These are phyloP conservation scores for Protobothrops flavoviridis DNA, from an alignment of 2,113 vertebrate species.

Conservation along the genomic window DNA sequence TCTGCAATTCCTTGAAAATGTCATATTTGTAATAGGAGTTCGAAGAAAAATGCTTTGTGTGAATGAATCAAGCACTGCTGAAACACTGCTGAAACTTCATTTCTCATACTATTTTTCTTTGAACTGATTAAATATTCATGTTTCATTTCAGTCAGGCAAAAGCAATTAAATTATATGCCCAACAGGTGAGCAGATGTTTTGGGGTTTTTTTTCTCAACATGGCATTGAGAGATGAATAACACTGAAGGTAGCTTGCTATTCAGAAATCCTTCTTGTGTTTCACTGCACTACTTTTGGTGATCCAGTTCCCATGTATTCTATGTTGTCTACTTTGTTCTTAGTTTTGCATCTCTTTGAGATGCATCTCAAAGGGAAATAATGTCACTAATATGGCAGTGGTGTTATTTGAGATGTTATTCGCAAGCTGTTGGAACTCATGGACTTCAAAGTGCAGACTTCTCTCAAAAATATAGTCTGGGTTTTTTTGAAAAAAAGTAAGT, in stretches of 20 bases:
- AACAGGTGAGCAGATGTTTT: not conserved
- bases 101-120: conserved; percentile 47
- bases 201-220: not conserved
- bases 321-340: conserved; percentile 7
- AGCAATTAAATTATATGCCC: not conserved
- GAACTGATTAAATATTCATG: conserved; percentile 53
- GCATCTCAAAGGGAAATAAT: conserved; percentile 29
- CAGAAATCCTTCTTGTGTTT: not conserved
- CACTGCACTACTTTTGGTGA: not conserved
- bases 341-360: conserved; percentile 19
- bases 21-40: conserved; percentile 39
- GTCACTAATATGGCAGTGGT: conserved; percentile 13
- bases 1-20: conserved; percentile 41
- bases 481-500: not conserved
- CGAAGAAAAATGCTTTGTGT: conserved; percentile 38
- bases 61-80: conserved; percentile 15
- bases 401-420: conserved; percentile 15
- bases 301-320: conserved; percentile 11
- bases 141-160: conserved; percentile 29
- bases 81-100: conserved; percentile 42
- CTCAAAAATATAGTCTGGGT: conserved; percentile 4
- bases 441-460: conserved; percentile 2
- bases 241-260: not conserved
- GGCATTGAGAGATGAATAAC: not conserved
- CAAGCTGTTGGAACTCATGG: conserved; percentile 20